Base-by-base conservation (phyloP, 2,797 vertebrate genomes). In the Yasuhikotakia modesta region DNA sequence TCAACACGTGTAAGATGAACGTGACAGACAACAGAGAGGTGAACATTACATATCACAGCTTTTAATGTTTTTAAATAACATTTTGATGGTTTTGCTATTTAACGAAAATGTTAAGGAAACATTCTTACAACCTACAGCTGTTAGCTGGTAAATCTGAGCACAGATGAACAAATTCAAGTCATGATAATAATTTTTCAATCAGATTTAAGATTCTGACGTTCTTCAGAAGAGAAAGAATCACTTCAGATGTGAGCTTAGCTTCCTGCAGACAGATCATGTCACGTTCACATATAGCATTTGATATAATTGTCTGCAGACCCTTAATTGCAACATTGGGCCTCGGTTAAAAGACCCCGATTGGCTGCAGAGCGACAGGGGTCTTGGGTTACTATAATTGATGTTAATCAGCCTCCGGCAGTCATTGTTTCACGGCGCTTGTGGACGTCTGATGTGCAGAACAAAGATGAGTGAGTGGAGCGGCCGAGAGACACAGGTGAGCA, bases 351-450 rank as follows among this genome's bases (percentile, higher is more conserved):
- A 60, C 32, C 67, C 39, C 17, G 0, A 16, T n/a, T 16, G 68
- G 11, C 73, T 81, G 46, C 21, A 63, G 61, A 63, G 48, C 79
- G 32, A 48, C 39, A 57, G 55, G 24, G 48, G 55, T 81, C 85
- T 88, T 78, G 66, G 79, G 85, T 85, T 83, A 72, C 84, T 82
- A 84, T 91, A 93, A 94, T 92, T 89, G 88, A 79, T 75, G 81
- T 87, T 91, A 91, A 90, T 91, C 89, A 90, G 88, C 70, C 74
- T 67, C 84, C 86, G 73, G 57, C 80, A 61, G 81, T 84, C 79
- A 89, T 92, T 92, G 89, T 91, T 91, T 81, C 87, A 43, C 76
- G 79, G 78, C 85, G 82, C 88, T 87, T 90, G 88, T 2, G 90
- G 85, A 67, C 27, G 74, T 70, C 57, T 76, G 64, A 63, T 55